Evolutionary conservation across 2,888 invertebrate species (phyloP), one percentile per base, ranked within the genome.

Genomic region (Drosophila silvestris): DNA sequence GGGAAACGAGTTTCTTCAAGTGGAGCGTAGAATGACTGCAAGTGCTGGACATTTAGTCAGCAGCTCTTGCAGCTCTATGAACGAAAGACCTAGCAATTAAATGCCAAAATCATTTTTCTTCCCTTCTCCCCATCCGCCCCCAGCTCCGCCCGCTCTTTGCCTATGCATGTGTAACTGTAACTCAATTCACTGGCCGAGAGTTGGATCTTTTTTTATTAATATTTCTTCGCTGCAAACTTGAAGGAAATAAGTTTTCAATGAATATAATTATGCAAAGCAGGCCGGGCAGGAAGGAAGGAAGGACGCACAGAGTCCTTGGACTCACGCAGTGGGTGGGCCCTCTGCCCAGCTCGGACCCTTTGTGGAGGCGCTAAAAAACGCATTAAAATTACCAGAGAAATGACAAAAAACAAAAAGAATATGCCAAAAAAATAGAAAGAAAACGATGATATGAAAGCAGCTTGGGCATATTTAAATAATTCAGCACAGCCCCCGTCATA

Each of bases 241-340:
- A 82, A 81, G 81, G 72, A 84, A 89, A 90, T 90, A 91, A 92
- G 88, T 91, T 91, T 90, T 91, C 85, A 90, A 92, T 92, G 92
- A 92, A 92, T 91, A 90, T 87, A 89, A 91, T 92, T 92, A 92
- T 92, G 92, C 91, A 92, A 91, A 92, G 77, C 85, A 90, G 89
- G 85, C 65, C 52, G 60, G 58, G 74, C 50, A 52, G 61, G 60
- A 44, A 44, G 22, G 22, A 44, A 57, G 35, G 35, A 54, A 37
- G 35, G 35, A 54, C 26, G 56, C 44, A 14, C 52, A 56, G 28
- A 37, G 37, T 19, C 39, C 28, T 35, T 19, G 28, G 39, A 57
- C 22, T 14, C 80, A 37, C 75, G 19, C 68, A 57, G 41, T 63
- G 75, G 66, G 76, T 51, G 75, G 60, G 61, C 64, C 28, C 6